A percentile compares a stretch with the other conserved stretches of the same genome.
Evolutionary conservation across 2,888 invertebrate genomes (phyloP).

Genomic region (Cerastoderma edule): DNA sequence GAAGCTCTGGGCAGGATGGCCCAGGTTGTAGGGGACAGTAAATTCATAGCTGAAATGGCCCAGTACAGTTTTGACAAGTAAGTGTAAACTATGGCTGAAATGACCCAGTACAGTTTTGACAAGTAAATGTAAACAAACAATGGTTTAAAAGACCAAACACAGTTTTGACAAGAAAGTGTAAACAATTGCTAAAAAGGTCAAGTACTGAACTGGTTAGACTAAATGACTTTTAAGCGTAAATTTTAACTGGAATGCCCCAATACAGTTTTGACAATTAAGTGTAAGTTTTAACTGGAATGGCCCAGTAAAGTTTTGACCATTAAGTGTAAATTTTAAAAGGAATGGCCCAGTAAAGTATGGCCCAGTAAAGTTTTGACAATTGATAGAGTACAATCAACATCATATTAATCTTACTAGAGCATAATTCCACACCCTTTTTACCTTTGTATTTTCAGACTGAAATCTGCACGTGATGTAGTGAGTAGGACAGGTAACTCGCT

Average conservation of each 20-base stretch:
- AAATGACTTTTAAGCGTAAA: too few relatives aligned
- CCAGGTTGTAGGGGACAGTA: slow-evolving; percentile 93
- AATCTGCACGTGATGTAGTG: slow-evolving; percentile 93
- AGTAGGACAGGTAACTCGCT: slow-evolving; percentile 93
- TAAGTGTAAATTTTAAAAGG: too few relatives aligned
- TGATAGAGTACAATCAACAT: too few relatives aligned
- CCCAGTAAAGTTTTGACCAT: slow-evolving; percentile 94
- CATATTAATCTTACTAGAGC: too few relatives aligned
- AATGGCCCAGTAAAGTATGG: too few relatives aligned
- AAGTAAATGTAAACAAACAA: too few relatives aligned
- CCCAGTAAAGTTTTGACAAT: too few relatives aligned
- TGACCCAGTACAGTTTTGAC: too few relatives aligned
- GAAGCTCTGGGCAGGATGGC: slow-evolving; percentile 97
- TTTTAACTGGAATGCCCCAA: slow-evolving; percentile 95
- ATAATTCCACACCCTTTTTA: too few relatives aligned
- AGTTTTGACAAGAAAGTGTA: slow-evolving; percentile 90
- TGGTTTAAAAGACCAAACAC: slow-evolving; percentile 94
- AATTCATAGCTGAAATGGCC: slow-evolving; percentile 94
- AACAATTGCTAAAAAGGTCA: too few relatives aligned
- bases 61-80: slow-evolving; percentile 94
- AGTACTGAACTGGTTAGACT: too few relatives aligned
- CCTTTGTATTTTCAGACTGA: slow-evolving; percentile 86
- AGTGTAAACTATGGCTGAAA: too few relatives aligned
- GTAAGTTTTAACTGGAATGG: slow-evolving; percentile 92
- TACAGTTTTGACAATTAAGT: slow-evolving; percentile 91